Conservation (phyloP, 2,113 vertebrate species). For the Lepidothrix coronata region DNA sequence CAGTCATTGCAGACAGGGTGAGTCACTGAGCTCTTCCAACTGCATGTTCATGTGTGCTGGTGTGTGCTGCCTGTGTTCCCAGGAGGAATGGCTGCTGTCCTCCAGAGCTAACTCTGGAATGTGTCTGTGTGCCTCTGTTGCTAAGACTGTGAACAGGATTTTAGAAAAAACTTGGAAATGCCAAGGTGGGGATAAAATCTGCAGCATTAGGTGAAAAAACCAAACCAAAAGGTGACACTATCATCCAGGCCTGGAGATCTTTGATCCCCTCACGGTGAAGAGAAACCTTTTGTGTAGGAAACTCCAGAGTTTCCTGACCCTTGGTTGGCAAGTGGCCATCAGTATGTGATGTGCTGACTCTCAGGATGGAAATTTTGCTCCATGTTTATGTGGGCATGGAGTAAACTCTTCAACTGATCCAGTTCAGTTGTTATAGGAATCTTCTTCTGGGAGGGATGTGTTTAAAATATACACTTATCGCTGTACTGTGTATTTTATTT, state of each 20-base stretch:
- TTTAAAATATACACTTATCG: not conserved
- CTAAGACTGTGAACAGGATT: not conserved
- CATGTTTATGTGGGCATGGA: not conserved
- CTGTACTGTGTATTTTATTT: not conserved
- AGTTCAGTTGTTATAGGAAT: not conserved
- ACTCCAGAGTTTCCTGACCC: not conserved
- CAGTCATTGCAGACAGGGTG: conserved; percentile 89
- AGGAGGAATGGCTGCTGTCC: not conserved
- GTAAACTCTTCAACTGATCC: not conserved
- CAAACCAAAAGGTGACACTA: not conserved
- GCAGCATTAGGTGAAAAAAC: not conserved
- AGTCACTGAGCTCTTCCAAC: conserved; percentile 30
- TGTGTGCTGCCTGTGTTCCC: not conserved
- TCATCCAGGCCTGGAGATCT: not conserved
- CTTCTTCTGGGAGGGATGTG: not conserved
- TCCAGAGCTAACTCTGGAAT: not conserved
- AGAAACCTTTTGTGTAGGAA: not conserved
- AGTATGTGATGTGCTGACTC: not conserved
- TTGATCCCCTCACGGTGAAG: not conserved
- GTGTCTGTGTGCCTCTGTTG: not conserved
- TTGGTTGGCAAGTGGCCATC: not conserved
- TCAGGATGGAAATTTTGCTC: not conserved
- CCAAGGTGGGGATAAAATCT: not conserved
- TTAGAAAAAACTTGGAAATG: not conserved
- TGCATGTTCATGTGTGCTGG: not conserved